These are phyloP conservation scores for Cyrtodaria siliqua DNA, from an alignment of 2,888 invertebrate species.

Conservation along the genomic window DNA sequence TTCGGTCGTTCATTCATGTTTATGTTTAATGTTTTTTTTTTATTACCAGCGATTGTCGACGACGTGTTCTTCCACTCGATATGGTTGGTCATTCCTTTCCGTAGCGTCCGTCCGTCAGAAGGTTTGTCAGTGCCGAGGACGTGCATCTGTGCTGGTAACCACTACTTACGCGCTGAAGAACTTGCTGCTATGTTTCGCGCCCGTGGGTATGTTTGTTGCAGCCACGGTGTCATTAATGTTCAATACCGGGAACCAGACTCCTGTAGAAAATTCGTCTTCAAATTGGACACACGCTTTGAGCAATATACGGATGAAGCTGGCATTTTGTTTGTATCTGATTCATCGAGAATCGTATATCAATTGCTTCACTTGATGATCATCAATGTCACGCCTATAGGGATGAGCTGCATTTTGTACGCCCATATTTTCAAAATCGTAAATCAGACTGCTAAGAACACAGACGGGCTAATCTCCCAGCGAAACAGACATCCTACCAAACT, in stretches of 20 bases:
- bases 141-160: constrained; percentile 44
- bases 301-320: neutral
- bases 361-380: constrained; percentile 33
- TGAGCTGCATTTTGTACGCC: constrained; percentile 24
- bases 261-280: neutral
- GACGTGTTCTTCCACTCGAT: constrained; percentile 43
- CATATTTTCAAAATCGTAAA: constrained; percentile 31
- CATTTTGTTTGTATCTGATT: neutral
- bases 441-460: constrained; percentile 31
- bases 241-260: neutral
- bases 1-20: no score
- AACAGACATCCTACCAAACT: constrained; percentile 37
- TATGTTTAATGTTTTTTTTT: neutral
- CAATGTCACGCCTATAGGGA: constrained; percentile 27
- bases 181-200: constrained; percentile 19
- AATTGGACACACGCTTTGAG: neutral
- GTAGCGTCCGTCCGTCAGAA: constrained; percentile 47
- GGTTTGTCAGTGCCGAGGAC: constrained; percentile 54
- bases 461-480: constrained; percentile 18
- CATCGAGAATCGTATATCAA: constrained; percentile 11
- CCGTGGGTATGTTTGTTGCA: constrained; percentile 21
- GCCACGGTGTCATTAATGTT: constrained; percentile 13
- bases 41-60: constrained; percentile 36
- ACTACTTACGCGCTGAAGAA: constrained; percentile 34
- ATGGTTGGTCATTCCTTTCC: constrained; percentile 43